phyloP scores from a whole-genome alignment of 2,888 invertebrate species.

The Platerodrilus igneus region DNA sequence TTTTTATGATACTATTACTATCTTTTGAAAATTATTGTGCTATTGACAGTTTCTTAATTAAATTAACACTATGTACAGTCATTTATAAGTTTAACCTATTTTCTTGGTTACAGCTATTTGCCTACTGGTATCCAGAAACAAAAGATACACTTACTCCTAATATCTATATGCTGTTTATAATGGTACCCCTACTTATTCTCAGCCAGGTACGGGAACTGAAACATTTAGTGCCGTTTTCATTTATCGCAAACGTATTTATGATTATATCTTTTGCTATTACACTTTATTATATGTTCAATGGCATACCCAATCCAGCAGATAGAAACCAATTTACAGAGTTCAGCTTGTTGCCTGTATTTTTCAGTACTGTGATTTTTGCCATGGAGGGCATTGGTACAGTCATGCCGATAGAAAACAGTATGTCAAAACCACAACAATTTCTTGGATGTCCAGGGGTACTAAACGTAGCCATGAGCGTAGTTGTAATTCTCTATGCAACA shows the following conservation, averaged over 20 bases:
- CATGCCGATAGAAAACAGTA: conserved; percentile 90
- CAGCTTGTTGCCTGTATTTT: conserved; percentile 75
- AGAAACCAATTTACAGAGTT: conserved; percentile 53
- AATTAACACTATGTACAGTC: too few species aligned
- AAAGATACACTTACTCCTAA: conserved; percentile 34
- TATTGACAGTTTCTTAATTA: too few species aligned
- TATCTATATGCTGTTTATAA: conserved; percentile 62
- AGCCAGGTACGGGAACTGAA: conserved; percentile 74
- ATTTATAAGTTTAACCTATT: too few species aligned
- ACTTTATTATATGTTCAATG: conserved; percentile 74
- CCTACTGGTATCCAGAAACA: neutral
- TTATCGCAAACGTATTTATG: conserved; percentile 79
- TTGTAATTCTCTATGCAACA: conserved; percentile 71
- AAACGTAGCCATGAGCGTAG: conserved; percentile 80
- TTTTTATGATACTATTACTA: too few species aligned
- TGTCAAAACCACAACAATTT: conserved; percentile 77
- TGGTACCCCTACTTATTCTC: conserved; percentile 66
- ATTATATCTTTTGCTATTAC: conserved; percentile 70
- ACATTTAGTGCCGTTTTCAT: conserved; percentile 83
- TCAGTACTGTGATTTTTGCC: conserved; percentile 93
- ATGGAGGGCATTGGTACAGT: conserved; percentile 95
- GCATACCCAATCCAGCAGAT: conserved; percentile 48
- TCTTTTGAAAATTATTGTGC: too few species aligned
- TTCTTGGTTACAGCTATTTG: conserved; percentile 7
- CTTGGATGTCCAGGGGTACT: conserved; percentile 80